A percentile compares a stretch with the other conserved stretches of the same genome.
Evolutionary conservation across 2,113 vertebrate species (phyloP).

Genomic region (Crotophaga sulcirostris): DNA sequence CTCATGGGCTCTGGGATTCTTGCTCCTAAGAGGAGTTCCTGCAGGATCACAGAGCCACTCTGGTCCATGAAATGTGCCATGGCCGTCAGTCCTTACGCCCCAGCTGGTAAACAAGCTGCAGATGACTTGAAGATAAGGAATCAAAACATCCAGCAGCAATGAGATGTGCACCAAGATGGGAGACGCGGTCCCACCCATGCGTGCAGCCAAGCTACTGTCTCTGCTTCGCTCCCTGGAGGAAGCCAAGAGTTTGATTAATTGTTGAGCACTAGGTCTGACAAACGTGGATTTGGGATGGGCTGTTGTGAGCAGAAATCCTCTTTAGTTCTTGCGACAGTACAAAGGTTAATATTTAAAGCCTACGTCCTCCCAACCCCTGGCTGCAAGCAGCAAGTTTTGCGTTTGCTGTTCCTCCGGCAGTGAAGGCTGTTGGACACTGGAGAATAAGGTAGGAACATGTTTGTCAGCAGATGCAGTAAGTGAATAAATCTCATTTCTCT

Average conservation of each 20-base stretch:
- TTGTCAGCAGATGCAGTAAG: neutral
- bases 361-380: rapidly evolving
- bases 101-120: neutral
- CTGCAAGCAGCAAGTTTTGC: neutral
- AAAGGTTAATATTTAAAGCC: neutral
- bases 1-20: neutral
- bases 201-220: neutral
- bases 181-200: neutral
- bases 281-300: neutral
- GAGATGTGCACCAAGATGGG: neutral
- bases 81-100: neutral
- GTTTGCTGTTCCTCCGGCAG: neutral
- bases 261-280: neutral
- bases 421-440: neutral
- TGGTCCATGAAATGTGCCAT: rapidly evolving
- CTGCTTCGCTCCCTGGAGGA: neutral
- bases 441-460: neutral
- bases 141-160: neutral
- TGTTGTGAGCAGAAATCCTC: neutral
- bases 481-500: neutral
- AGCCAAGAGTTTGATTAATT: neutral
- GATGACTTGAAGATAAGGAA: neutral
- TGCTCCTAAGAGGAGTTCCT: neutral
- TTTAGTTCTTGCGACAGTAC: rapidly evolving
- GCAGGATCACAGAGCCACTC: rapidly evolving